phyloP scores from a whole-genome alignment of 1,140 invertebrate species.

The Heliconius eleuchia region DNA sequence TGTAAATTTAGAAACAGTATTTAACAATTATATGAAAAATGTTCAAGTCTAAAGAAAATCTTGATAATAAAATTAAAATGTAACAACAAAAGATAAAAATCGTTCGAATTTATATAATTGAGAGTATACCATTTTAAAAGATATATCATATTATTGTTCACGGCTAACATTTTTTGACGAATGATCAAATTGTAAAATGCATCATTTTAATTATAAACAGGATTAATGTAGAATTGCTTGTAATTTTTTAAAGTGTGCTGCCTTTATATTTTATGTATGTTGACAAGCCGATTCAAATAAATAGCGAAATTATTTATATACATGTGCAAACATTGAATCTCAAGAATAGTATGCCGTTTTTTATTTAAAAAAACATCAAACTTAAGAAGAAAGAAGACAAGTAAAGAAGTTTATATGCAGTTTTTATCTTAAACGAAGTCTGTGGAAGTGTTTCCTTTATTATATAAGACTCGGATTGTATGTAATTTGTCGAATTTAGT shows the following conservation, averaged over 20 bases:
- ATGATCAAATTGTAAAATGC: neutral
- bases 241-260: neutral
- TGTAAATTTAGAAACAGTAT: too few relatives aligned
- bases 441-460: neutral
- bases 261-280: neutral
- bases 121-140: neutral
- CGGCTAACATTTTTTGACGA: neutral
- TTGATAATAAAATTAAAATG: neutral
- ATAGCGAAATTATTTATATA: neutral
- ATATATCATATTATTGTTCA: neutral
- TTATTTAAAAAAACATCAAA: neutral
- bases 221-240: neutral
- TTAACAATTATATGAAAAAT: too few relatives aligned
- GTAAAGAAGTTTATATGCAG: neutral
- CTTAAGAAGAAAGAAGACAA: neutral
- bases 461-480: slow-evolving; percentile 4
- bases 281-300: neutral
- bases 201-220: slow-evolving; percentile 5
- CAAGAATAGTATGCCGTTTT: neutral
- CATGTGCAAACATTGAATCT: neutral
- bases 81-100: neutral
- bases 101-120: neutral
- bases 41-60: too few relatives aligned
- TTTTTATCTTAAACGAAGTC: neutral
- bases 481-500: slow-evolving; percentile 5